Base-by-base conservation (phyloP, 2,797 vertebrate genomes). In the Pipistrellus pipistrellus region DNA sequence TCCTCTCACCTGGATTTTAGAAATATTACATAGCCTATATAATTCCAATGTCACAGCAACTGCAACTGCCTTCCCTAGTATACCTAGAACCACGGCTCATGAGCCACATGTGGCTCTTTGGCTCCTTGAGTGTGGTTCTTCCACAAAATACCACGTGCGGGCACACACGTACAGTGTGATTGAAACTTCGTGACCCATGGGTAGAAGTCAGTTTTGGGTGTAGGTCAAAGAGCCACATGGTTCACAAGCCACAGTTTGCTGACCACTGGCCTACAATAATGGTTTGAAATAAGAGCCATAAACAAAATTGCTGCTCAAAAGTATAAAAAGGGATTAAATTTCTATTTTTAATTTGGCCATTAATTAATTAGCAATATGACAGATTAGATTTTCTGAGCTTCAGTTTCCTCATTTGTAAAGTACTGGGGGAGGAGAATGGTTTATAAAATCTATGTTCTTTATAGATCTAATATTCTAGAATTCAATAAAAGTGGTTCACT, bases 391-490 rank as follows among this genome's bases (percentile, higher is more conserved):
- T 15, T 62, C 38, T 78, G 68, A 41, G 20, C 27, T 53, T 92
- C 41, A 25, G 21, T 92, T 96, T 93, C 25, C 11, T 62, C 21
- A 64, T 75, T 41, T 84, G 18, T 48, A 92, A 89, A 86, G 80
- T 77, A 8, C 55, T 86, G 8, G 17, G 32, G 20, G 41, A 66
- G 27, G 7, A 35, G 10, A 69, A 6, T 38, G 11, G 20, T 27
- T 94, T 93, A 25, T 71, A 68, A 73, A 77, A 73, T 62, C 44
- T 23, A 8, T 15, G 30, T 77, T 41, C 18, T 62, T 89, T 80
- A 44, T 75, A 81, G 27, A 72, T 48, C 20, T 41, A 32, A 85
- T 77, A 71, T 71, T 93, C 35, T 55, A 78, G 18, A 95, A 75
- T 48, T 80, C 15, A 55, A 15, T 92, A 73, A 75, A 83, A 95